Base-by-base conservation (phyloP, 2,797 vertebrate species). In the Sebastes oblongus region DNA sequence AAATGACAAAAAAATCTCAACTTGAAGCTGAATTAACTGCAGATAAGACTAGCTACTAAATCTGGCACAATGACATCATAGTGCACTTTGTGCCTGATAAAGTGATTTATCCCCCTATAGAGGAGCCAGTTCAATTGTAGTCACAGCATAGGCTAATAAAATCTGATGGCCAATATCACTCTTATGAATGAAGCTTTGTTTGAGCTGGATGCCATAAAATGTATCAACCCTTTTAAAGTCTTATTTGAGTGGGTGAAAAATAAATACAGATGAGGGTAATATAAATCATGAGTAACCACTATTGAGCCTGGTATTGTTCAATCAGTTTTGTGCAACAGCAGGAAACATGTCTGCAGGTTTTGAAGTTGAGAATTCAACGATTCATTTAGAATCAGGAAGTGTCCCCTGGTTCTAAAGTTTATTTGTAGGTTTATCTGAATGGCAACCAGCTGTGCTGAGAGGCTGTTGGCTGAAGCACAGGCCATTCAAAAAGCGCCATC, bases 391-490 rank as follows among this genome's bases (percentile, higher is more conserved):
- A 85, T 34, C 81, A 80, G 87, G 82, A 89, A 89, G 85, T 77
- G 78, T 59, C 39, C 22, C 50, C 56, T 39, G 25, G 39, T 81
- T 32, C n/a, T 58, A 12, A 27, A 69, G 30, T 91, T 94, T 92
- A 92, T 93, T 78, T 83, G 72, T 65, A 13, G 83, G 27, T 84
- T 87, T 89, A 90, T 91, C 85, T 92, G 87, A 94, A 94, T 91
- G 85, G 84, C 73, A 85, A 87, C 89, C 94, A 94, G 89, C 89
- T 95, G 93, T 88, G 81, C 73, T 22, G 59, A 76, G 72, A 36
- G 39, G 11, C 71, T 42, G 78, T 34, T 72, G 60, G 64, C 83
- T 39, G 11, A 54, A 68, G 73, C 78, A 72, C 58, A 72, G 74
- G 73, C 86, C 89, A 65, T 86, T 87, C 76, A 84, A 16, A 79